Percentiles rank a stretch among this genome's conserved stretches.
These are phyloP conservation scores for Cinclus cinclus DNA, from an alignment of 2,113 vertebrate species.

Conservation along the genomic window DNA sequence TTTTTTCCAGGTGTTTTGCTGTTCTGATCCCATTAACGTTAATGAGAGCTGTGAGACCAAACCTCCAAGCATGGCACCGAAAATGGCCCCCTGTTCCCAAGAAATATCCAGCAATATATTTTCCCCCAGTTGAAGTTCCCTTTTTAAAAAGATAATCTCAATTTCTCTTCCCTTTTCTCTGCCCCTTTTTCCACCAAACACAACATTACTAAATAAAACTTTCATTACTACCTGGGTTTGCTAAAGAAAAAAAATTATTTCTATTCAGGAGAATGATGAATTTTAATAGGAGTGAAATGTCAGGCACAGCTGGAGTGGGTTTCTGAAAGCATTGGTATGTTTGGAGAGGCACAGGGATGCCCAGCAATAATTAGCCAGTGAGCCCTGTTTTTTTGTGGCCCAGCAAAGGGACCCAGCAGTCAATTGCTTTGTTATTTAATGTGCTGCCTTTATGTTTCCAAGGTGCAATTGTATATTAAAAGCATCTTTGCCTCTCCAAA, in stretches of 20 bases:
- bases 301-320: conserved; percentile 50
- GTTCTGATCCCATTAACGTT: background rate
- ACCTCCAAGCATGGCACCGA: background rate
- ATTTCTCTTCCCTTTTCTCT: background rate
- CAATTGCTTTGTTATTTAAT: conserved; percentile 53
- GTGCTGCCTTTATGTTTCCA: conserved; percentile 4
- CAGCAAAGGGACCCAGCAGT: conserved; percentile 6
- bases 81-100: background rate
- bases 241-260: conserved; percentile 38
- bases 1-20: background rate
- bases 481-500: background rate
- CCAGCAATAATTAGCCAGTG: background rate
- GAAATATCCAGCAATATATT: background rate
- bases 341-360: background rate
- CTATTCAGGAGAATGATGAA: conserved; percentile 29
- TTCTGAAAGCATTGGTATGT: conserved; percentile 14
- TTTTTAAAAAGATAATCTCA: background rate
- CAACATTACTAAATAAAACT: conserved; percentile 52
- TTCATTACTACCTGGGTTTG: conserved; percentile 40
- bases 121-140: background rate
- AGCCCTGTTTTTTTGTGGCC: background rate
- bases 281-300: conserved; percentile 66
- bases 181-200: background rate
- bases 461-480: conserved; percentile 34
- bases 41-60: background rate